Evolutionary conservation across 2,888 invertebrate genomes (phyloP).

Genomic region (Urechis unicinctus): DNA sequence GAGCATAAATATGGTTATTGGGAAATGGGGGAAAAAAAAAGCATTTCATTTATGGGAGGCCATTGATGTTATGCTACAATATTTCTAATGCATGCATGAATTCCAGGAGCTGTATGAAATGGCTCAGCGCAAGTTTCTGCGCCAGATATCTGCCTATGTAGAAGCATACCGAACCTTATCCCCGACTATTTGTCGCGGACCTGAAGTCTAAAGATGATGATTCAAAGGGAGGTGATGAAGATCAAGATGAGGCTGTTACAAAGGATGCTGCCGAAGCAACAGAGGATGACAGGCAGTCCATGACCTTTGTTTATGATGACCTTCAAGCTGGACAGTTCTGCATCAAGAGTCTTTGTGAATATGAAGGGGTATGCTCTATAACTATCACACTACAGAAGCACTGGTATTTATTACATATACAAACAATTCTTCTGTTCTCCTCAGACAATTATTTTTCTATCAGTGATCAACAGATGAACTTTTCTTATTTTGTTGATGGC

Average conservation of each 20-base stretch:
- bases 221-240: slow-evolving; percentile 1
- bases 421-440: no score
- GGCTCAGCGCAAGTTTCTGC: slow-evolving; percentile 42
- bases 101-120: slow-evolving; percentile 43
- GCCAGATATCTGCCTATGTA: slow-evolving; percentile 36
- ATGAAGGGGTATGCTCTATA: slow-evolving; percentile 35
- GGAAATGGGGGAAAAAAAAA: neutral
- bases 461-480: no score
- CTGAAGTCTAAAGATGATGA: slow-evolving; percentile 21
- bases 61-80: no score
- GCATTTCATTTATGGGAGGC: no score
- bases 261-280: neutral
- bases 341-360: slow-evolving; percentile 41
- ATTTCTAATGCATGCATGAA: no score
- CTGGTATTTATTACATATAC: neutral
- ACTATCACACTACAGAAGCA: neutral
- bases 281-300: no score
- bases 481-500: no score
- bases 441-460: no score
- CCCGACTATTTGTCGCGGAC: slow-evolving; percentile 41
- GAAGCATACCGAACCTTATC: slow-evolving; percentile 30
- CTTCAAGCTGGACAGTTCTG: slow-evolving; percentile 22
- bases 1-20: slow-evolving; percentile 4
- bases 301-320: slow-evolving; percentile 10
- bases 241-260: no score